These are phyloP conservation scores for Chloroceryle inda DNA, from an alignment of 2,797 vertebrate genomes.

Conservation along the genomic window DNA sequence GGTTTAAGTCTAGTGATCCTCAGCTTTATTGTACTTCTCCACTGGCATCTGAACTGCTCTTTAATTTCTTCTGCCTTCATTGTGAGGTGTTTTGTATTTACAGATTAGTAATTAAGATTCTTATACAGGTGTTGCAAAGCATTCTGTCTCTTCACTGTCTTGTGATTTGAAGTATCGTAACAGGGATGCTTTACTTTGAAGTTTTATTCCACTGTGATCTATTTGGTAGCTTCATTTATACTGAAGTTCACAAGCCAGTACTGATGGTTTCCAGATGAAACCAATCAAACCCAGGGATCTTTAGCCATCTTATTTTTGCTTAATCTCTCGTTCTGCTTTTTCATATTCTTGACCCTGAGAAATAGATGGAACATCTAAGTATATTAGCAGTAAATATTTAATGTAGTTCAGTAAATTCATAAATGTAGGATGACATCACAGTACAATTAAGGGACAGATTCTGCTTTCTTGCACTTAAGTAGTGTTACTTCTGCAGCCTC, in stretches of 20 bases:
- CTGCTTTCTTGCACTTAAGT: background rate
- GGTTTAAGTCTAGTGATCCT: background rate
- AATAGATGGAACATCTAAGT: background rate
- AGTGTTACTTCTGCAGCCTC: background rate
- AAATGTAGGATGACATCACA: background rate
- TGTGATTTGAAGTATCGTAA: background rate
- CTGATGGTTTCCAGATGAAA: background rate
- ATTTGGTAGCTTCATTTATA: background rate
- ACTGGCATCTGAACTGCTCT: background rate
- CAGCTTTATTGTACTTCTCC: background rate
- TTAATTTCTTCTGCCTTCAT: slow-evolving; percentile 11
- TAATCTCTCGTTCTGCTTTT: background rate
- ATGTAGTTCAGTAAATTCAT: background rate
- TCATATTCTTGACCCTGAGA: background rate
- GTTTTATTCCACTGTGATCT: background rate
- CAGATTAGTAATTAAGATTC: background rate
- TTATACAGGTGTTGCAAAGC: background rate
- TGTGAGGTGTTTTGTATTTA: background rate
- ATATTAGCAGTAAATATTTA: background rate
- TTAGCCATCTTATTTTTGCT: background rate
- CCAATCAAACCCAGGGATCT: background rate
- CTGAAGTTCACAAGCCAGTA: background rate
- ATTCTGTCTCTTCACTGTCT: background rate
- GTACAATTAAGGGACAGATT: background rate
- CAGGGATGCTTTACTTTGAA: background rate